Base-by-base conservation (phyloP, 2,888 invertebrate species). In the Diarsia rubi region DNA sequence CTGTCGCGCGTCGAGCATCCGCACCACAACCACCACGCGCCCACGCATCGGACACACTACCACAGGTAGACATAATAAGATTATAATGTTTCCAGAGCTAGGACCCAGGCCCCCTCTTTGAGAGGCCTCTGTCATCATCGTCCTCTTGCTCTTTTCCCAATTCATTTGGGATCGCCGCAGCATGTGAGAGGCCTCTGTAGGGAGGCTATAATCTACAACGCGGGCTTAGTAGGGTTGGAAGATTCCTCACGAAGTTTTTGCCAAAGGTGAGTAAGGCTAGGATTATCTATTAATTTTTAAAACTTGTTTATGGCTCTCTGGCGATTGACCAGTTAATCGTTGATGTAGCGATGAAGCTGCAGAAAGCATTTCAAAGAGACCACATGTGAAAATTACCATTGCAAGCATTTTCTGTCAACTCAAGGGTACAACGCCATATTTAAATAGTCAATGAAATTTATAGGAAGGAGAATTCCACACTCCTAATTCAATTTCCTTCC, bases 1-100 rank as follows among this genome's bases (percentile, higher is more conserved):
- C 97, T 99, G 86, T 99, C 99, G 79, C 97, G 98, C 88, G 98
- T 98, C 77, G 98, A 98, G 85, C 98, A 97, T 86, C 97, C 97
- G 68, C 97, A 97, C 87, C 94, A 96, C 88, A 96, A 97, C 84
- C 96, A 95, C 83, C 97, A 95, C 85, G 96, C 95, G 82, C 96
- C 96, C n/a, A 92, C 95, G 75, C 96, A 96, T 83, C 92, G 96
- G 42, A 95, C 96, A 87, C 94, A 95, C 79, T 96, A 95, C 82
- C 96, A 96, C 83, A 95, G 96, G 96, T 95, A 82, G 8, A 37
- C 37, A n/a, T n/a, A 37, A 37, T 37, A 6, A 37, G 37, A 6
- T 8, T 37, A 37, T 37, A 8, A 8, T 37, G 6, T 37, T 37
- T 8, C 8, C 8, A 37, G 37, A 8, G 37, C 37, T 37, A 37